phyloP scores from a whole-genome alignment of 2,888 invertebrate species.

The Caenorhabditis virilis region DNA sequence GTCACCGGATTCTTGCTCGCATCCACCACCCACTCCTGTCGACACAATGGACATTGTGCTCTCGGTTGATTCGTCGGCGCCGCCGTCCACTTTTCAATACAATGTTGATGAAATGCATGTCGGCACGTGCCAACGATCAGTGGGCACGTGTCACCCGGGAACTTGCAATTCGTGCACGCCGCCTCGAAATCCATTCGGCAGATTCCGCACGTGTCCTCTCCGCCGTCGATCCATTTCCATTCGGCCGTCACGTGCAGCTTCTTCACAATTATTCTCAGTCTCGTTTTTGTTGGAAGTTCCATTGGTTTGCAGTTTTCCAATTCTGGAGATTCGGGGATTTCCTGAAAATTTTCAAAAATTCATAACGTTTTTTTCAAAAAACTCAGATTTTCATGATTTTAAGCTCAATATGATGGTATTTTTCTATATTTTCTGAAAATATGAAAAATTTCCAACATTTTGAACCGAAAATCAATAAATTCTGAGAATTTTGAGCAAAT shows the following conservation, averaged over 20 bases:
- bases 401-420: too few species aligned
- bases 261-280: constrained; percentile 35
- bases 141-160: constrained; percentile 66
- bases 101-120: constrained; percentile 99
- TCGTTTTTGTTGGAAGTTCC: constrained; percentile 27
- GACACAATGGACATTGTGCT: constrained; percentile 82
- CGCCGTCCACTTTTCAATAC: constrained; percentile 98
- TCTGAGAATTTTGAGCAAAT: too few species aligned
- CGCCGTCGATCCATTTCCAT: constrained; percentile 94
- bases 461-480: too few species aligned
- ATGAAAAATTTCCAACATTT: too few species aligned
- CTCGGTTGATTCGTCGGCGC: constrained; percentile 74
- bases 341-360: not conserved
- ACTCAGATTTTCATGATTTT: too few species aligned
- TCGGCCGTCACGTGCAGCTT: constrained; percentile 75
- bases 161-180: constrained; percentile 60
- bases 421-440: too few species aligned
- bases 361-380: not conserved
- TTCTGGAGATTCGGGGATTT: not conserved
- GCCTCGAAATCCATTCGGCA: constrained; percentile 97
- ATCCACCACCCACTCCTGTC: constrained; percentile 89
- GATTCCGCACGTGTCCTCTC: constrained; percentile 98
- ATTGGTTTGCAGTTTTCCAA: constrained; percentile 1
- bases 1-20: too few species aligned
- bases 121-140: constrained; percentile 84